Evolutionary conservation across 1,140 invertebrate genomes (phyloP), one percentile per base, ranked within the genome.

Genomic region (Ceratina australensis): DNA sequence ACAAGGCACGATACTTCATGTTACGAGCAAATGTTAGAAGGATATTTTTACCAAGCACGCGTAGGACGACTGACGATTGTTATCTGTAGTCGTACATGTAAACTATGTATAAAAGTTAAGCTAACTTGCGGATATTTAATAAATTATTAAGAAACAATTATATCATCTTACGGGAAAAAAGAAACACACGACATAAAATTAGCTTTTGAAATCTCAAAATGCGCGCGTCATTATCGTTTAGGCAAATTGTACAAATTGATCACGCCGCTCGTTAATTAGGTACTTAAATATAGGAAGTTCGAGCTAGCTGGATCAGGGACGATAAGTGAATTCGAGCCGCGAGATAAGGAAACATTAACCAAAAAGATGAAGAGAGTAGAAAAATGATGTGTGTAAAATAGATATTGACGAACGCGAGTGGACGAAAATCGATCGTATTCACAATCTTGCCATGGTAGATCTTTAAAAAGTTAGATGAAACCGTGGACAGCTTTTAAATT

Each of bases 211-310:
- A 42, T 47, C 18, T 42, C 0, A 16, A 22, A 10, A 24, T 24
- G 42, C 5, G 20, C 24, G 52, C 24, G 33, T 42, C 33, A 42
- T 54, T 47, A 20, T 61, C 57, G 57, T 77, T 26, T 71, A 77
- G 74, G 47, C 47, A 71, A 77, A 50, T 61, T 77, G 74, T 77
- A 77, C 74, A 77, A 71, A 76, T 33, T 18, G 49, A 59, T 15
- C 20, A 50, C 47, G 66, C 56, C 67, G 26, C 20, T 52, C 57
- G 67, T 71, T 66, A 42, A 42, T 66, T 61, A 61, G 74, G 74
- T 78, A 78, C 68, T 78, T 78, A 72, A 42, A 54, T n/a, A 78
- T 50, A n/a, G 42, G 49, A 49, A 50, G 47, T 42, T 54, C 16
- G 15, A 60, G 65, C 65, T 49, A 26, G 47, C 28, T 22, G 22